Percentiles rank a stretch among this genome's conserved stretches.
Conservation (phyloP, 1,140 invertebrate genomes). For the Prorops nasuta region DNA sequence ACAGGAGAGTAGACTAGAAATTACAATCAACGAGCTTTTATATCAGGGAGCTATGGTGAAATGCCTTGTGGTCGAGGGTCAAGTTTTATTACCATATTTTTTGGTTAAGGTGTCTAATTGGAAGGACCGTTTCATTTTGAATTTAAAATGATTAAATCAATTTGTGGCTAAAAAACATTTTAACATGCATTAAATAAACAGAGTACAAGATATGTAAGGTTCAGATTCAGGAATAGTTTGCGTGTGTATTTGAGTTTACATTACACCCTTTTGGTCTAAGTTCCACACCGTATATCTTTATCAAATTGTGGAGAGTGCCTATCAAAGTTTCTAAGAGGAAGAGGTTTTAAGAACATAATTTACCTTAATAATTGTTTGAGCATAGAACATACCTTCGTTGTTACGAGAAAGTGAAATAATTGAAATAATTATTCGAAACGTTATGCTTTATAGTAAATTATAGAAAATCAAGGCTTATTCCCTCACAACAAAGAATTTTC, state of each 20-base stretch:
- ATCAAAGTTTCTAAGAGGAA: slow-evolving; percentile 1
- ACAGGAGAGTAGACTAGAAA: no score
- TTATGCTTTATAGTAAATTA: slow-evolving; percentile 15
- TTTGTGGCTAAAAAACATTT: slow-evolving; percentile 28
- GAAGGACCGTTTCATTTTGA: slow-evolving; percentile 27
- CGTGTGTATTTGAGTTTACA: slow-evolving; percentile 28
- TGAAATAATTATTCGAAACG: slow-evolving; percentile 1
- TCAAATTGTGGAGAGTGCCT: slow-evolving; percentile 26
- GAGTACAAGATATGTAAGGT: slow-evolving; percentile 20
- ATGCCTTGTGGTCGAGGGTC: no score
- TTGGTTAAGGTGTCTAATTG: no score
- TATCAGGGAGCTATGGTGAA: no score
- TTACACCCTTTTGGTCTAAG: slow-evolving; percentile 25
- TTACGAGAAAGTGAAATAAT: not conserved
- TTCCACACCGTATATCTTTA: slow-evolving; percentile 20
- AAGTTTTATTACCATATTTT: no score
- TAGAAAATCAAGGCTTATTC: not conserved
- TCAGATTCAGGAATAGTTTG: slow-evolving; percentile 20
- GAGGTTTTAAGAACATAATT: not conserved
- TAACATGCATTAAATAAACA: slow-evolving; percentile 20
- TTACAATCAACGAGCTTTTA: no score
- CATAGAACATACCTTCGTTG: not conserved
- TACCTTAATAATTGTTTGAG: slow-evolving; percentile 7
- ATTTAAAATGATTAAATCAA: slow-evolving; percentile 25
- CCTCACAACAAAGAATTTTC: not conserved